Evolutionary conservation across 2,888 invertebrate species (phyloP).

Genomic region (Phrixothrix hirtus): DNA sequence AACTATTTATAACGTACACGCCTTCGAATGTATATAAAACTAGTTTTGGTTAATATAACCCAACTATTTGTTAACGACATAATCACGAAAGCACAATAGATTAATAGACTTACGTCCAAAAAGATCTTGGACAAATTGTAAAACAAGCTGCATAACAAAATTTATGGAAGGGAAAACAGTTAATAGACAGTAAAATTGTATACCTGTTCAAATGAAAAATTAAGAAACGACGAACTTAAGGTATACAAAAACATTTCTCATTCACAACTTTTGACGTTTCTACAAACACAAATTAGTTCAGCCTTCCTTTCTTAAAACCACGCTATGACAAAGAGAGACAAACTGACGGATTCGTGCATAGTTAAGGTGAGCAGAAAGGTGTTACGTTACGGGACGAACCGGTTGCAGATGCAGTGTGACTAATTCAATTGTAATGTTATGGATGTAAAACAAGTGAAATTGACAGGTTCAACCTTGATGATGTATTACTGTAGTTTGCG

Average conservation of each 20-base stretch:
- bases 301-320: slow-evolving; percentile 18
- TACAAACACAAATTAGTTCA: slow-evolving; percentile 39
- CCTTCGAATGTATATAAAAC: neutral
- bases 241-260: slow-evolving; percentile 35
- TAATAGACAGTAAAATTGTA: slow-evolving; percentile 7
- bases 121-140: slow-evolving; percentile 12
- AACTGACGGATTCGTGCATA: slow-evolving; percentile 12
- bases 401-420: slow-evolving; percentile 37
- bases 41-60: slow-evolving; percentile 4
- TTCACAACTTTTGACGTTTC: slow-evolving; percentile 35
- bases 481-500: slow-evolving; percentile 18
- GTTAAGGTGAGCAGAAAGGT: slow-evolving; percentile 16
- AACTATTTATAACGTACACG: slow-evolving; percentile 7
- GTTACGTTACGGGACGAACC: slow-evolving; percentile 16
- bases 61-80: slow-evolving; percentile 11
- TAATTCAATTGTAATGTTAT: slow-evolving; percentile 40
- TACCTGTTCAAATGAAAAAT: slow-evolving; percentile 24
- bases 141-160: slow-evolving; percentile 13
- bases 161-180: slow-evolving; percentile 13
- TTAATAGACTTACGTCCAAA: slow-evolving; percentile 16
- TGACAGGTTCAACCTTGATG: slow-evolving; percentile 23
- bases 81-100: slow-evolving; percentile 12
- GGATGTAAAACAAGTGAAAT: slow-evolving; percentile 36
- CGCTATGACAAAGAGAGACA: slow-evolving; percentile 10
- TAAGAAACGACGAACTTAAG: slow-evolving; percentile 9